Percentiles rank a stretch among this genome's conserved stretches.
phyloP scores from a whole-genome alignment of 2,113 vertebrate genomes.

The Vimba vimba region DNA sequence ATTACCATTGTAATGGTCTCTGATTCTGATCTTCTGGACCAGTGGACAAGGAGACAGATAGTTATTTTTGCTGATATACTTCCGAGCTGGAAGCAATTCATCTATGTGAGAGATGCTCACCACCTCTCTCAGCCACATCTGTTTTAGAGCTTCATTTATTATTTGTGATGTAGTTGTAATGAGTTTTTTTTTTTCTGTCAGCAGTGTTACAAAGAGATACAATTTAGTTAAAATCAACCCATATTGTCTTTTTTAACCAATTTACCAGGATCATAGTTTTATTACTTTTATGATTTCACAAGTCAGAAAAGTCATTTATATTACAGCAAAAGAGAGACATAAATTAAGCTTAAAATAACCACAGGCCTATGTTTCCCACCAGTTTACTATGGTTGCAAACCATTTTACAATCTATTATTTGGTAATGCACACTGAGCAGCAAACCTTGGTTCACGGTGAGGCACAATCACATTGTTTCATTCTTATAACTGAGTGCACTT shows the following conservation, averaged over 20 bases:
- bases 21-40: constrained; percentile 2
- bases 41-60: neutral
- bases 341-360: neutral
- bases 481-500: neutral
- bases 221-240: neutral
- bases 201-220: neutral
- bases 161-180: constrained; percentile 12
- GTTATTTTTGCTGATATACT: constrained; percentile 25
- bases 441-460: neutral
- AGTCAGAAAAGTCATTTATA: neutral
- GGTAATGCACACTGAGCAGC: neutral
- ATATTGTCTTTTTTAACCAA: neutral
- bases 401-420: neutral
- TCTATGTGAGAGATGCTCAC: constrained; percentile 5
- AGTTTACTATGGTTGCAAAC: neutral
- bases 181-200: neutral
- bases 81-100: constrained; percentile 28
- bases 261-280: neutral
- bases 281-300: neutral
- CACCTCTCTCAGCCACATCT: neutral
- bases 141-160: constrained; percentile 10
- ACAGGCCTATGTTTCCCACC: neutral
- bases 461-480: neutral
- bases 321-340: too few relatives aligned
- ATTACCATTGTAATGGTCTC: constrained; percentile 38